phyloP scores from a whole-genome alignment of 2,888 invertebrate species.

The Limnephilus rhombicus region DNA sequence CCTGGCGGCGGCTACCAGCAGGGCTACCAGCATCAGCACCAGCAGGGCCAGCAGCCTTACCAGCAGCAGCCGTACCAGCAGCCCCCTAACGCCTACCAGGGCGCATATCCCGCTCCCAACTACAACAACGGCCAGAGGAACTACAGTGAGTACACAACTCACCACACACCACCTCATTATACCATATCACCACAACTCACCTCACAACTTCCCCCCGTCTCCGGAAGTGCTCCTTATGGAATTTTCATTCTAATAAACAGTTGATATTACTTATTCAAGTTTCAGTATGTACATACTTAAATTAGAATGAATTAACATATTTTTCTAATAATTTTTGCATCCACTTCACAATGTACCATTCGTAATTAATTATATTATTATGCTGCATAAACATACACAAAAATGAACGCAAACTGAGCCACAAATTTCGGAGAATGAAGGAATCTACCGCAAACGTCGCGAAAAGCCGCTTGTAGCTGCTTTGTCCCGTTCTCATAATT shows the following conservation, averaged over 20 bases:
- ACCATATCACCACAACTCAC: not conserved
- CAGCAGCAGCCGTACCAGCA: slow-evolving; percentile 77
- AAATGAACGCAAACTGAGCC: no score
- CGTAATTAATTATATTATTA: no score
- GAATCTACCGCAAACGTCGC: no score
- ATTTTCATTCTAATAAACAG: not conserved
- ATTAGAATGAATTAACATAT: no score
- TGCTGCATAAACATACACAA: no score
- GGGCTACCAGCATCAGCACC: slow-evolving; percentile 79
- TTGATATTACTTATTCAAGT: not conserved
- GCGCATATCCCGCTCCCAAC: slow-evolving; percentile 69
- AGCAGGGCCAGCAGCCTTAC: slow-evolving; percentile 77
- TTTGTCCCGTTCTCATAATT: no score
- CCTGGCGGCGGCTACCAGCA: slow-evolving; percentile 72
- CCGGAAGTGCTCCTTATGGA: not conserved
- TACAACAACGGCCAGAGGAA: slow-evolving; percentile 60
- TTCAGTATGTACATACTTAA: no score
- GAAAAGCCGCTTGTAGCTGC: no score
- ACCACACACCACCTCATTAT: not conserved
- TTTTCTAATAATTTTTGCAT: no score
- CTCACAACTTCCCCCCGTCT: not conserved
- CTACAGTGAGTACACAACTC: slow-evolving; percentile 61
- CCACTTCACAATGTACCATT: no score
- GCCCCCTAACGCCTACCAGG: slow-evolving; percentile 73
- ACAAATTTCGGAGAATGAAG: no score